phyloP scores from a whole-genome alignment of 2,113 vertebrate species.

The Microtus oregoni region DNA sequence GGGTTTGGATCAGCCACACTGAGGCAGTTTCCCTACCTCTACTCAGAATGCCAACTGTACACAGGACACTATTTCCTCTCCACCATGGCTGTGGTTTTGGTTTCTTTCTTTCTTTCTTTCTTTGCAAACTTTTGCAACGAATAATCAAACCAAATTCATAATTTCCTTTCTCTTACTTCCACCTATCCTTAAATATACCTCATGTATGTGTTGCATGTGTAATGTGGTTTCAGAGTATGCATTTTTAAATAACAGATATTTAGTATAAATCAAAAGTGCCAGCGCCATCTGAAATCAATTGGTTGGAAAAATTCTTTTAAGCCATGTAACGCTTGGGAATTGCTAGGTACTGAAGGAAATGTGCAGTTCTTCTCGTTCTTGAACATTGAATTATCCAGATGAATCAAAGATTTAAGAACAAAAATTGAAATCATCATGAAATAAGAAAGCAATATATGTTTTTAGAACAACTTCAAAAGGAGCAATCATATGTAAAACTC shows the following conservation, averaged over 20 bases:
- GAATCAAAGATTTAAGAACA: background rate
- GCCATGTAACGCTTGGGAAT: background rate
- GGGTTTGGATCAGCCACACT: background rate
- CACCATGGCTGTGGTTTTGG: background rate
- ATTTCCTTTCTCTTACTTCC: background rate
- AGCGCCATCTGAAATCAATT: background rate
- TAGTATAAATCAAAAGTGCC: background rate
- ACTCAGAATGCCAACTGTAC: rapidly evolving
- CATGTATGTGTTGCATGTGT: background rate
- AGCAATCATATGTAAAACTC: background rate
- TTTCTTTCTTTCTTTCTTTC: too few species aligned
- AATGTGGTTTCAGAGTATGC: background rate
- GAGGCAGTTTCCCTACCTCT: too few species aligned
- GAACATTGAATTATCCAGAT: background rate
- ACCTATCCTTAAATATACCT: background rate
- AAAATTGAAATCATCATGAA: background rate
- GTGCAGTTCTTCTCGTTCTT: background rate
- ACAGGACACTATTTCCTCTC: background rate
- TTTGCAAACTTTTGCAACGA: background rate
- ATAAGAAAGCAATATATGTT: background rate
- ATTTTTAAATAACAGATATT: background rate
- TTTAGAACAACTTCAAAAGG: background rate
- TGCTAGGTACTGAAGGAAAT: background rate
- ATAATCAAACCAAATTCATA: background rate
- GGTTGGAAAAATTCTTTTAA: background rate